phyloP scores from a whole-genome alignment of 2,888 invertebrate species.

The Horisme vitalbata region DNA sequence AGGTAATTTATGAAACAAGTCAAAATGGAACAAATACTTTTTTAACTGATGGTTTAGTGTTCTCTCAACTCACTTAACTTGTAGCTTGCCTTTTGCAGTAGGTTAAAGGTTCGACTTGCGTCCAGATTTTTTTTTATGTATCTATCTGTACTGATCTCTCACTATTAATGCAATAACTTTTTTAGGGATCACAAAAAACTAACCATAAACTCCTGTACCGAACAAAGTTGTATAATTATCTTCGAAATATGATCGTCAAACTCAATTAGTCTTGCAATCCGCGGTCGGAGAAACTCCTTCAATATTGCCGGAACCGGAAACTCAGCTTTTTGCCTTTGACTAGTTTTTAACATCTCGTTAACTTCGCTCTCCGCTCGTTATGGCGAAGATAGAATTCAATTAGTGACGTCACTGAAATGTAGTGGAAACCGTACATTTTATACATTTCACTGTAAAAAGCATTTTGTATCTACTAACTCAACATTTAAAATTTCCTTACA shows the following conservation, averaged over 20 bases:
- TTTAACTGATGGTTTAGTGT: no score
- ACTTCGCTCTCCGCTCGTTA: slow-evolving; percentile 40
- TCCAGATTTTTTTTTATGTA: no score
- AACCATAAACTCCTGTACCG: neutral
- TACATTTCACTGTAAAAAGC: neutral
- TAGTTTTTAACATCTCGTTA: slow-evolving; percentile 50
- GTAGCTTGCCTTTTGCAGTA: no score
- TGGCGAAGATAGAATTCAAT: slow-evolving; percentile 34
- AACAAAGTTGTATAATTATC: slow-evolving; percentile 6
- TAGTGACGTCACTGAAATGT: slow-evolving; percentile 19
- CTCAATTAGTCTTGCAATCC: slow-evolving; percentile 26
- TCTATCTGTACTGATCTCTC: no score
- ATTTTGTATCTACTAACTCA: no score
- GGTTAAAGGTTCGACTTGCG: no score
- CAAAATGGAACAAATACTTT: no score
- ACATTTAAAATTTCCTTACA: no score
- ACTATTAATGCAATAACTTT: no score
- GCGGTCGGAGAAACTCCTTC: slow-evolving; percentile 28
- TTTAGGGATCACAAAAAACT: no score
- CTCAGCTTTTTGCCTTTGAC: slow-evolving; percentile 42
- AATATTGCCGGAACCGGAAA: slow-evolving; percentile 37
- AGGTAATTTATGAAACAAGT: no score
- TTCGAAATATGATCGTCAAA: slow-evolving; percentile 3
- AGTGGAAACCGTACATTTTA: slow-evolving; percentile 7
- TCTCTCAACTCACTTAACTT: no score